Percentiles rank a stretch among this genome's conserved stretches.
These are phyloP conservation scores for Eristalinus sepulchralis DNA, from an alignment of 2,888 invertebrate species.

Conservation along the genomic window DNA sequence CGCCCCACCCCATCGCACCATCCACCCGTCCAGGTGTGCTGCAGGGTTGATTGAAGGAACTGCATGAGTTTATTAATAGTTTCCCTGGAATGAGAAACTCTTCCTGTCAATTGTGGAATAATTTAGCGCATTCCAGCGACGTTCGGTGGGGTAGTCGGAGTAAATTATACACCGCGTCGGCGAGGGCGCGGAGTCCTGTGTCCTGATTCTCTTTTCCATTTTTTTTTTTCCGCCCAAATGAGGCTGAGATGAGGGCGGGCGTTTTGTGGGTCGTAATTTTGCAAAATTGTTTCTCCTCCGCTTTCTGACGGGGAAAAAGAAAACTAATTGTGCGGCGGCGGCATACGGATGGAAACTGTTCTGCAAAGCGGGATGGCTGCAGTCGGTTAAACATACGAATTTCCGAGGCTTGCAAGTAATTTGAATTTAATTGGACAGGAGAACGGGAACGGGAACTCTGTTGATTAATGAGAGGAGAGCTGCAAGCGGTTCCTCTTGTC, in stretches of 20 bases:
- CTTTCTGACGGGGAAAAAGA: constrained; percentile 5
- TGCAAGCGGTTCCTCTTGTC: background rate
- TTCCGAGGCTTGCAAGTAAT: background rate
- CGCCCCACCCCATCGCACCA: background rate
- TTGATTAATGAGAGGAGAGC: background rate
- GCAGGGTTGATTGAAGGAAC: constrained; percentile 61
- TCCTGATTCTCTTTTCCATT: background rate
- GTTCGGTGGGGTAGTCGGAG: background rate
- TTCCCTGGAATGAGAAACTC: constrained; percentile 52
- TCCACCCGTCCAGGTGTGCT: constrained; percentile 8
- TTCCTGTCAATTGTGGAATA: constrained; percentile 71
- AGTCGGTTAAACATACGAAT: constrained; percentile 5
- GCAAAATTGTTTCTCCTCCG: constrained; percentile 48
- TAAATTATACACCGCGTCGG: constrained; percentile 55
- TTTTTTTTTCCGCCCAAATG: constrained; percentile 20
- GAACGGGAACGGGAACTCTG: background rate
- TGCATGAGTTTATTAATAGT: constrained; percentile 69
- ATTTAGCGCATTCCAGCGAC: constrained; percentile 49
- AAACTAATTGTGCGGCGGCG: constrained; percentile 54
- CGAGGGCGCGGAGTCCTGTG: background rate
- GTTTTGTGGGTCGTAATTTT: constrained; percentile 48
- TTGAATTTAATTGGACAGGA: constrained; percentile 3
- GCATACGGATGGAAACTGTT: constrained; percentile 10
- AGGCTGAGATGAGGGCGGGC: constrained; percentile 49
- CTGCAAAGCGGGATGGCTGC: background rate